Evolutionary conservation across 2,113 vertebrate species (phyloP), one percentile per base, ranked within the genome.

Genomic region (Pogona vitticeps): DNA sequence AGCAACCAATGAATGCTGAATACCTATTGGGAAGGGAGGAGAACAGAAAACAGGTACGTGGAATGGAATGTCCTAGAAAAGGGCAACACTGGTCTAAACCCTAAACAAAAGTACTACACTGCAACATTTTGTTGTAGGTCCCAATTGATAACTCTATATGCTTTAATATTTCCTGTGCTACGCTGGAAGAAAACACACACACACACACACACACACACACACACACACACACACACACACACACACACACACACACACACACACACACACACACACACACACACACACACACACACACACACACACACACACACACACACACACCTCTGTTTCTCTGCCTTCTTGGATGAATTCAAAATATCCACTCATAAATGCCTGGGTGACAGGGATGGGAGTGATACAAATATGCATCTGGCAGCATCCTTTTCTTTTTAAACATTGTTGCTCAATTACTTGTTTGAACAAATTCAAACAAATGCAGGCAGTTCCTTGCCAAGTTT

Each of bases 331-430:
- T 73, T 73, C 0, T 18, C 68, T 46, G 42, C 46, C 68, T 80
- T 71, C 18, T 36, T 42, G 20, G 61, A 72, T 20, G 73, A 52
- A 72, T 17, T 73, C n/a, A 28, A 1, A 7, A 75, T 81, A 23
- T 79, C 81, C 86, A 70, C 23, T 86, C 18, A 80, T 82, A 72
- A 88, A 91, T 59, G 88, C 70, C 83, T 71, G 26, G 73, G 40
- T 76, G 88, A 77, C 0, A 0, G 17, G 42, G 3, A 14, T 80
- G 0, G n/a, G 38, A 79, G 86, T 79, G 59, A 67, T 58, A 80
- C 67, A 83, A 79, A 17, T 0, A 40, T 89, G 59, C 5, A 77
- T 40, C 70, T 86, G 40, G 15, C 83, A 78, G 88, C 33, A 38
- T 59, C 90, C 80, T 0, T 0, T 78, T 70, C 65, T 15, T 52